These are phyloP conservation scores for Pipistrellus kuhlii DNA, from an alignment of 2,797 vertebrate species.

Conservation along the genomic window DNA sequence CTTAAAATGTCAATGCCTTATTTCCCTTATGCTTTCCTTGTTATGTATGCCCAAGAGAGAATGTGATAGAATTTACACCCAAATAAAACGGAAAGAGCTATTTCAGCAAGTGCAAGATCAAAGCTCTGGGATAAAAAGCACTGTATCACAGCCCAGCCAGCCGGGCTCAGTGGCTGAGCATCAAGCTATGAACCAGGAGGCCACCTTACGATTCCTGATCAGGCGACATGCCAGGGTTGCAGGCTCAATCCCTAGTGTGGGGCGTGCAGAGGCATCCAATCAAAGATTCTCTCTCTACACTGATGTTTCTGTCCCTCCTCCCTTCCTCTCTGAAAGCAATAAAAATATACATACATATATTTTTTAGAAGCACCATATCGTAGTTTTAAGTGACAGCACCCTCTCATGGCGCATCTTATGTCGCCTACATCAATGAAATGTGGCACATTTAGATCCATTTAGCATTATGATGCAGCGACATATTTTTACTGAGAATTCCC, in stretches of 20 bases:
- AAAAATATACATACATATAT: too few species aligned
- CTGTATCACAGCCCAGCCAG: too few species aligned
- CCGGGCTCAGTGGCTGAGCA: too few species aligned
- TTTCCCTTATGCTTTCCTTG: neutral
- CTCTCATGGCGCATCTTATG: neutral
- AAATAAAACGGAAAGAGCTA: neutral
- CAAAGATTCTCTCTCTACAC: too few species aligned
- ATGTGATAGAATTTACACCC: neutral
- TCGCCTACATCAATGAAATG: neutral
- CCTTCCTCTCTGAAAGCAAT: too few species aligned
- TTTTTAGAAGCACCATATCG: neutral
- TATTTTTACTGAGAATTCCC: neutral
- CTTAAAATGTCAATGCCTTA: neutral
- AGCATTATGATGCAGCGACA: neutral
- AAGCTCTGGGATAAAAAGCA: neutral
- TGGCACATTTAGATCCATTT: neutral
- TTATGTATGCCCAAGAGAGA: neutral
- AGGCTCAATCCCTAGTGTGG: too few species aligned
- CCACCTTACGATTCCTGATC: too few species aligned
- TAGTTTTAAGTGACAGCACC: neutral
- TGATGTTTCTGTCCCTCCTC: too few species aligned
- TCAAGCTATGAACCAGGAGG: too few species aligned
- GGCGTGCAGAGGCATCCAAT: too few species aligned
- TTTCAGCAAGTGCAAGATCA: neutral
- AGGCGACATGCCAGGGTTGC: too few species aligned